A percentile compares a stretch with the other conserved stretches of the same genome.
These are phyloP conservation scores for Monodelphis domestica DNA, from an alignment of 2,797 vertebrate species.

Conservation along the genomic window DNA sequence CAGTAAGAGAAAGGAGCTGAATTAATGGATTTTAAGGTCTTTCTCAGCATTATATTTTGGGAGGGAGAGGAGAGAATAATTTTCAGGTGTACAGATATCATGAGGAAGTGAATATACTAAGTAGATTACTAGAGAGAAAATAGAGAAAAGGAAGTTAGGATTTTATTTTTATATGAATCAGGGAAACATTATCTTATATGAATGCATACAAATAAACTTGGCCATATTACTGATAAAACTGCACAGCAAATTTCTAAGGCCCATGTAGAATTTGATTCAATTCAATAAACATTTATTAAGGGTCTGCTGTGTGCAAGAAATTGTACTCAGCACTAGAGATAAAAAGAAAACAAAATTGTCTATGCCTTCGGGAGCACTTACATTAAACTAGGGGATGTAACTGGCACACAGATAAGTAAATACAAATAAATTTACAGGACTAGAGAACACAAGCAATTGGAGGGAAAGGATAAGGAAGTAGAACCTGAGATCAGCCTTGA, in stretches of 20 bases:
- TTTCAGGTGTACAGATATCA: not conserved
- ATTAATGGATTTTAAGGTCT: not conserved
- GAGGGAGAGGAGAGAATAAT: not conserved
- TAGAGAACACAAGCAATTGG: not conserved
- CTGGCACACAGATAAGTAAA: not conserved
- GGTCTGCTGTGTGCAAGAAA: not conserved
- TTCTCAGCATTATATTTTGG: not conserved
- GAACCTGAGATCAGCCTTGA: not conserved
- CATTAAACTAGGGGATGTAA: not conserved
- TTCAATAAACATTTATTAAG: not conserved
- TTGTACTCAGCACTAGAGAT: not conserved
- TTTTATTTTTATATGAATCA: not conserved
- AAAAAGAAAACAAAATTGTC: not conserved
- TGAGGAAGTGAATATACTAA: not conserved
- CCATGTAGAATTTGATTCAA: constrained; percentile 1
- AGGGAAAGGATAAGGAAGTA: not conserved
- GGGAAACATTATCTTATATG: not conserved
- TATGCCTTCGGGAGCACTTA: not conserved
- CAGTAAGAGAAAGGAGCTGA: not conserved
- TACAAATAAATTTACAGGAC: not conserved
- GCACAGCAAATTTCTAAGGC: too few species aligned
- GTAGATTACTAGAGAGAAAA: not conserved
- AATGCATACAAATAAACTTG: not conserved
- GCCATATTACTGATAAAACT: not conserved
- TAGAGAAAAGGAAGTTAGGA: not conserved